phyloP scores from a whole-genome alignment of 2,797 vertebrate species.

The Halcyon badia region DNA sequence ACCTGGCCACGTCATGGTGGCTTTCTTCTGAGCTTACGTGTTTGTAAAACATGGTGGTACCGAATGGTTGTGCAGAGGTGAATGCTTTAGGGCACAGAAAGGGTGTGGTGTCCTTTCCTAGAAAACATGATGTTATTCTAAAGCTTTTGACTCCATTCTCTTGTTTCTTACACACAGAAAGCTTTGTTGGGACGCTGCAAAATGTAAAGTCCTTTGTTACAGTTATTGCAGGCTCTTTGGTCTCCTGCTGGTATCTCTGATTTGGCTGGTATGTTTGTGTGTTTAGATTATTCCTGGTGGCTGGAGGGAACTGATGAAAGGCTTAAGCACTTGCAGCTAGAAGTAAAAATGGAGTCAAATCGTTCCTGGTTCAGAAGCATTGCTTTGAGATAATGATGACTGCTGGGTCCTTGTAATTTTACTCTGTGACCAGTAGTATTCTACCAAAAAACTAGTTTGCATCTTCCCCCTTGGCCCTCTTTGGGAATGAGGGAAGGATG shows the following conservation, averaged over 20 bases:
- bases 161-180: not conserved
- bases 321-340: not conserved
- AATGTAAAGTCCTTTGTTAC: not conserved
- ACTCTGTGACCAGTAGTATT: not conserved
- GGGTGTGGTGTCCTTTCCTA: not conserved
- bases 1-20: not conserved
- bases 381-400: not conserved
- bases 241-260: not conserved
- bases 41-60: not conserved
- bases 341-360: not conserved
- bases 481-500: not conserved
- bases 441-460: not conserved
- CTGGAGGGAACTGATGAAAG: not conserved
- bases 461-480: fast-evolving
- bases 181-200: not conserved
- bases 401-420: not conserved
- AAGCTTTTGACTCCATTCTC: not conserved
- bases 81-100: not conserved
- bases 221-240: not conserved
- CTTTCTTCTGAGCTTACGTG: not conserved
- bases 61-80: fast-evolving
- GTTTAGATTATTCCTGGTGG: not conserved
- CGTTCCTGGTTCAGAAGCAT: not conserved
- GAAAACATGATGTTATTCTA: not conserved
- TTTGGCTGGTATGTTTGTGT: not conserved